These are phyloP conservation scores for Cnemophilus loriae DNA, from an alignment of 2,113 vertebrate genomes.

Conservation along the genomic window DNA sequence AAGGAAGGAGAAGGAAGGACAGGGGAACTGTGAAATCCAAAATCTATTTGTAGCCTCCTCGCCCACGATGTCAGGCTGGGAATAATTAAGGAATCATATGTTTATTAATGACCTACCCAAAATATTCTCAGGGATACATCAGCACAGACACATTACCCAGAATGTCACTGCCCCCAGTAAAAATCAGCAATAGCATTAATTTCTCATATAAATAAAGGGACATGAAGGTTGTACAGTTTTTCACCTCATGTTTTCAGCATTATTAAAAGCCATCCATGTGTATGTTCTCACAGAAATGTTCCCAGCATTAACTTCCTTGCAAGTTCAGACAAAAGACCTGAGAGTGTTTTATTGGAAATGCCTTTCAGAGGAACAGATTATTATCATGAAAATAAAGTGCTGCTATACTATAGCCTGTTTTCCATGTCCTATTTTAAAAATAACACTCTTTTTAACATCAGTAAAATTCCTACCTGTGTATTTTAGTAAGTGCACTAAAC, in stretches of 20 bases:
- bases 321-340: not conserved
- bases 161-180: not conserved
- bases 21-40: not conserved
- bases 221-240: not conserved
- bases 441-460: not conserved
- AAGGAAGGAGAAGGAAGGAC: not conserved
- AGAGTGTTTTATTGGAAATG: not conserved
- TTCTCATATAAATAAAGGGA: not conserved
- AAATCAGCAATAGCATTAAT: not conserved
- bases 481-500: not conserved
- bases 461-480: not conserved
- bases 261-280: not conserved
- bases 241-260: not conserved
- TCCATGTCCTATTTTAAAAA: not conserved
- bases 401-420: not conserved
- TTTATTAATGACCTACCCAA: not conserved
- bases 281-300: not conserved
- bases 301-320: not conserved
- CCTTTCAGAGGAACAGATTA: not conserved
- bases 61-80: accelerated
- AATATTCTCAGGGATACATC: not conserved
- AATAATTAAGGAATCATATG: not conserved
- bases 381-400: not conserved
- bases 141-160: not conserved
- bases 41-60: not conserved